Percentiles rank a stretch among this genome's conserved stretches.
Conservation (phyloP, 2,113 vertebrate genomes). For the Xenopus laevis region DNA sequence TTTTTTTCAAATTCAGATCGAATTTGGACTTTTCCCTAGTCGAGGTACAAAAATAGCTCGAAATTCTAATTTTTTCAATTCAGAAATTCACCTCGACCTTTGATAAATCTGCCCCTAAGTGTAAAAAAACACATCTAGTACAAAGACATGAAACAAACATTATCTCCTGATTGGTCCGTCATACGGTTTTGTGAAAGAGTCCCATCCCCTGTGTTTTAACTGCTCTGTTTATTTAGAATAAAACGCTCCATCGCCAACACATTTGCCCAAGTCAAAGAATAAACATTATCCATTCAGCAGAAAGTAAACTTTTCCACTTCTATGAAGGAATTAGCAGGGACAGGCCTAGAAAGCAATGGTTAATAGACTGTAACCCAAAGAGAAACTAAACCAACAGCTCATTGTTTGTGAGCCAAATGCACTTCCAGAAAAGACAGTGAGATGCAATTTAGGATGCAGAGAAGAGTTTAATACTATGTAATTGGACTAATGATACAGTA, state of each 20-base stretch:
- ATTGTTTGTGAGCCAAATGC: constrained; percentile 40
- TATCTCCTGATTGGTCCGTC: constrained; percentile 6
- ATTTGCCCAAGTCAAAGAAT: constrained; percentile 41
- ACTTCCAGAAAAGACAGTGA: constrained; percentile 46
- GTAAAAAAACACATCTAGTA: too few relatives aligned
- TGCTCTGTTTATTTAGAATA: constrained; percentile 29
- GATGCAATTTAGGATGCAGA: constrained; percentile 50
- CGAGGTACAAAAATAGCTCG: too few relatives aligned
- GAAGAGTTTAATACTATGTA: constrained; percentile 37
- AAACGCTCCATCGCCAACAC: constrained; percentile 38
- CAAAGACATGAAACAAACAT: too few relatives aligned
- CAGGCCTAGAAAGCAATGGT: constrained; percentile 11
- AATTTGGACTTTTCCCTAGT: too few relatives aligned
- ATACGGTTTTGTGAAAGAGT: constrained; percentile 28
- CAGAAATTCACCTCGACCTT: too few relatives aligned
- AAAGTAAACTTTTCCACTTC: constrained; percentile 39
- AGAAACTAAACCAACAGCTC: constrained; percentile 29
- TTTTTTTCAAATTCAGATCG: too few relatives aligned
- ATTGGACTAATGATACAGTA: constrained; percentile 42
- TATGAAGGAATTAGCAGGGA: constrained; percentile 37
- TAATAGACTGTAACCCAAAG: not conserved
- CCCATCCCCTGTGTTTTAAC: constrained; percentile 39
- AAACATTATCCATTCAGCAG: constrained; percentile 42
- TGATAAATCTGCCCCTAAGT: too few relatives aligned
- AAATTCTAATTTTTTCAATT: too few relatives aligned